Conservation (phyloP, 2,797 vertebrate genomes). For the Falco naumanni region DNA sequence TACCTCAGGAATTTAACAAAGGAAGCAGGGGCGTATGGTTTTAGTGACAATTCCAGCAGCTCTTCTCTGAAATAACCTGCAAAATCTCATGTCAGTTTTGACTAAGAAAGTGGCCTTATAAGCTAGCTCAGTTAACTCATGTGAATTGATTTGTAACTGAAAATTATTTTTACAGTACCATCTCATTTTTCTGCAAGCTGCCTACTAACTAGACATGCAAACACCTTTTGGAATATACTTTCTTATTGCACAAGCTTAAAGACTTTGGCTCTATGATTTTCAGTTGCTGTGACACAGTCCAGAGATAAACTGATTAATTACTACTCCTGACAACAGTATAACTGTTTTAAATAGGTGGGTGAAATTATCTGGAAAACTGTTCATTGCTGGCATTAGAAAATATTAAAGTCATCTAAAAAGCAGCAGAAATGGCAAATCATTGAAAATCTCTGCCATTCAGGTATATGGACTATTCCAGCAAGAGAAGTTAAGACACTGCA, state of each 20-base stretch:
- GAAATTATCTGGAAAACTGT: slow-evolving; percentile 6
- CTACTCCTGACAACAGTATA: background rate
- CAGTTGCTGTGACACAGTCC: background rate
- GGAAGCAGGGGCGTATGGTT: background rate
- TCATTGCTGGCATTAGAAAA: background rate
- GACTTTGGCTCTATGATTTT: background rate
- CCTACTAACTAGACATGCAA: background rate
- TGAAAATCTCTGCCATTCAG: background rate
- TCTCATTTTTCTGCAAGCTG: background rate
- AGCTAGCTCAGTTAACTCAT: background rate
- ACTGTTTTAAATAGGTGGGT: background rate
- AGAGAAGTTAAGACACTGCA: background rate
- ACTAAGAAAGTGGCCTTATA: background rate
- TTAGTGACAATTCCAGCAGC: background rate
- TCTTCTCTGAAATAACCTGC: background rate
- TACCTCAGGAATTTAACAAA: background rate
- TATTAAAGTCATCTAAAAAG: background rate
- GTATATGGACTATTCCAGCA: background rate
- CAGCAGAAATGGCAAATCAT: background rate
- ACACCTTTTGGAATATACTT: background rate
- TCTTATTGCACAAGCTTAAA: background rate
- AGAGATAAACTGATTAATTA: background rate
- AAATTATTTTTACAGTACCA: background rate
- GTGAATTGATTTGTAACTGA: background rate
- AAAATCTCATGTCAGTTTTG: background rate